Conservation (phyloP, 2,113 vertebrate species). For the Austrofundulus limnaeus region DNA sequence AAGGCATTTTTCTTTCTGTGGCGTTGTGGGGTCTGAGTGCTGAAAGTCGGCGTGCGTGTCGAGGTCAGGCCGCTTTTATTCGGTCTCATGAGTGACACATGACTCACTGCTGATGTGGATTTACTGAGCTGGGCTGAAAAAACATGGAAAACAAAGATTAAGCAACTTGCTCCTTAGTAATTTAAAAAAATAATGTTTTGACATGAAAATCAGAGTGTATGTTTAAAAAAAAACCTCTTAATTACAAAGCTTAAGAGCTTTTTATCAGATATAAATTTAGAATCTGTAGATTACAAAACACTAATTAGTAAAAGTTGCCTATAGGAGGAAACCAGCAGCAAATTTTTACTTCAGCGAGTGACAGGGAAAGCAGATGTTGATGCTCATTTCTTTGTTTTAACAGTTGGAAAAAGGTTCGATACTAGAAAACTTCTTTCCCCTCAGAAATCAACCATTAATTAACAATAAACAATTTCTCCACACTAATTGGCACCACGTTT, state of each 20-base stretch:
- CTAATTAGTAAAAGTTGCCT: no score
- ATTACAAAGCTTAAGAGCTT: not conserved
- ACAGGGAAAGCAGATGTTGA: not conserved
- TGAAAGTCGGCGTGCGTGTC: slow-evolving; percentile 47
- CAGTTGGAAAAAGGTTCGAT: slow-evolving; percentile 33
- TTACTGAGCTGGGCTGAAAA: not conserved
- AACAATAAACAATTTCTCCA: slow-evolving; percentile 74
- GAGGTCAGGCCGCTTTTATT: slow-evolving; percentile 58
- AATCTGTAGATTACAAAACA: no score
- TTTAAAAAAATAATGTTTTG: not conserved
- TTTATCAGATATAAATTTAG: no score
- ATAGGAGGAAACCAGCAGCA: no score
- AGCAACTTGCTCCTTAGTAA: not conserved
- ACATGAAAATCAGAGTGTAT: not conserved
- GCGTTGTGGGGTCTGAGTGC: slow-evolving; percentile 54
- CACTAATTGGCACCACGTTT: slow-evolving; percentile 77
- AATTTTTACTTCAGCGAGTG: no score
- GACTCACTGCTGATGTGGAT: not conserved
- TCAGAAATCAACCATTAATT: slow-evolving; percentile 77
- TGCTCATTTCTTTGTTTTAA: slow-evolving; percentile 43
- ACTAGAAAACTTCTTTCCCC: slow-evolving; percentile 47
- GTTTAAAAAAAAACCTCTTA: not conserved
- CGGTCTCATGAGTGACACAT: slow-evolving; percentile 31
- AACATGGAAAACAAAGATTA: not conserved
- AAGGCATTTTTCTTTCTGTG: slow-evolving; percentile 71